phyloP scores from a whole-genome alignment of 2,888 invertebrate genomes.

The Chelonus formosanus region DNA sequence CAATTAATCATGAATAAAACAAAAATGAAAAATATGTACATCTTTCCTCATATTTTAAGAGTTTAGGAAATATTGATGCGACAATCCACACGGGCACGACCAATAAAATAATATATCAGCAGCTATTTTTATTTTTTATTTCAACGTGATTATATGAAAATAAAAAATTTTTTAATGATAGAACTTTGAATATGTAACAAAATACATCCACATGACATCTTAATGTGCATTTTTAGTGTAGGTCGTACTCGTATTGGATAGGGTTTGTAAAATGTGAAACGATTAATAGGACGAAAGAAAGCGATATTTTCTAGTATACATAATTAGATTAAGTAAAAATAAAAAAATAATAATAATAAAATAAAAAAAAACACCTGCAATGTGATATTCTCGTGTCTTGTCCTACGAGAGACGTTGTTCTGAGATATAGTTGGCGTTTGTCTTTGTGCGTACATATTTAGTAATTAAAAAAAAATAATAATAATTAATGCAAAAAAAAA shows the following conservation, averaged over 20 bases:
- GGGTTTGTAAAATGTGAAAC: slow-evolving; percentile 4
- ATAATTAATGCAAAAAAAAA: slow-evolving; percentile 37
- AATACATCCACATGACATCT: too few species aligned
- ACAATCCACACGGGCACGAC: too few species aligned
- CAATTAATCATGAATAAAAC: too few species aligned
- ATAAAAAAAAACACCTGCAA: slow-evolving; percentile 55
- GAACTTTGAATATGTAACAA: too few species aligned
- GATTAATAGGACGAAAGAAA: background rate
- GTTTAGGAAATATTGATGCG: too few species aligned
- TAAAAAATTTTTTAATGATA: too few species aligned
- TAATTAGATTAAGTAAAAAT: slow-evolving; percentile 8
- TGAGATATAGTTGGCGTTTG: slow-evolving; percentile 49
- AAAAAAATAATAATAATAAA: slow-evolving; percentile 23
- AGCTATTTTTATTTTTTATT: too few species aligned
- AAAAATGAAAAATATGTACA: too few species aligned
- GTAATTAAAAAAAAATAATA: slow-evolving; percentile 23
- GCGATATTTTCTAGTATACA: slow-evolving; percentile 34
- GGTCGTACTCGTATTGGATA: slow-evolving; percentile 5
- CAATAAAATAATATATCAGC: too few species aligned
- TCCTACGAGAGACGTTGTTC: slow-evolving; percentile 62
- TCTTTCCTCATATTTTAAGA: too few species aligned
- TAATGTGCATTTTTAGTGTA: background rate
- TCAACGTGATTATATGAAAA: too few species aligned
- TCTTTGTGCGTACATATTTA: slow-evolving; percentile 38
- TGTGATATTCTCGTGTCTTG: slow-evolving; percentile 65